Evolutionary conservation across 2,888 invertebrate species (phyloP).

Genomic region (Hydroisotoma schaefferi): DNA sequence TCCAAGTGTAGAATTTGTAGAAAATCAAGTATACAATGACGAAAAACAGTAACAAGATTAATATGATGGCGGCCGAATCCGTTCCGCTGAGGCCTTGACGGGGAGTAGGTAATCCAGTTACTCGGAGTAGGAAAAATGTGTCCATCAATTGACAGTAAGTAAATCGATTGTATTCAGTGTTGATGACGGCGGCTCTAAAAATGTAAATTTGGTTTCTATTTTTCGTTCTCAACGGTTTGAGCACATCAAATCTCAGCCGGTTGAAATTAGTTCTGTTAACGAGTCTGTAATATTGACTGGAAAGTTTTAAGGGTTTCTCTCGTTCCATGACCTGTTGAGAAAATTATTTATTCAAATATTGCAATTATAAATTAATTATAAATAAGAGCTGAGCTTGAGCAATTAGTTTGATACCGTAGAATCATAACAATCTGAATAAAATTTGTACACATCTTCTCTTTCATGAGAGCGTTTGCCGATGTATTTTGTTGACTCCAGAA

Average conservation of each 20-base stretch:
- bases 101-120: slow-evolving; percentile 38
- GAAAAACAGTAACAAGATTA: slow-evolving; percentile 24
- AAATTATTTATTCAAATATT: neutral
- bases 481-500: slow-evolving; percentile 9
- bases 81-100: slow-evolving; percentile 31
- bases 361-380: neutral
- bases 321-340: neutral
- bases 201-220: slow-evolving; percentile 43
- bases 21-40: slow-evolving; percentile 33
- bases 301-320: slow-evolving; percentile 12
- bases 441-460: slow-evolving; percentile 34
- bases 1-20: slow-evolving; percentile 31
- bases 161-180: slow-evolving; percentile 43
- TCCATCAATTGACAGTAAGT: slow-evolving; percentile 42
- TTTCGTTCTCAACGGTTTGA: neutral
- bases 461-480: slow-evolving; percentile 14
- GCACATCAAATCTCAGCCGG: slow-evolving; percentile 24
- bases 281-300: slow-evolving; percentile 15
- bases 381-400: neutral
- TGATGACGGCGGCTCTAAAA: slow-evolving; percentile 42
- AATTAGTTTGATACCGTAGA: neutral
- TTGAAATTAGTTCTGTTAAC: slow-evolving; percentile 42
- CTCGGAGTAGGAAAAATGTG: slow-evolving; percentile 40
- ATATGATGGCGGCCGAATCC: slow-evolving; percentile 25
- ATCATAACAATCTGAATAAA: slow-evolving; percentile 37